A percentile compares a stretch with the other conserved stretches of the same genome.
Evolutionary conservation across 2,888 invertebrate species (phyloP).

Genomic region (Amphipoea oculea): DNA sequence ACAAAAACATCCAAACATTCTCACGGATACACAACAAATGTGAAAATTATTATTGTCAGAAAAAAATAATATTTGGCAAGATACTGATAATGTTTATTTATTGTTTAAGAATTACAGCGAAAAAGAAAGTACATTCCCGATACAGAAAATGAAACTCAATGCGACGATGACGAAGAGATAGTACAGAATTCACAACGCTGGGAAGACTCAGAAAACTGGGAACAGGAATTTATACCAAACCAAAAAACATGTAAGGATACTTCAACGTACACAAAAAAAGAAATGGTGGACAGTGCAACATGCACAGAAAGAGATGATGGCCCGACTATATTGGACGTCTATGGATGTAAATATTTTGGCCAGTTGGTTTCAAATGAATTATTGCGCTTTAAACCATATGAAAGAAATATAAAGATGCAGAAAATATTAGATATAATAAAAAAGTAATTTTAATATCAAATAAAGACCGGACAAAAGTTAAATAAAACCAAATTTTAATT

Average conservation of each 20-base stretch:
- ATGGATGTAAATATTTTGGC: slow-evolving; percentile 59
- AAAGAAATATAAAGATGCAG: slow-evolving; percentile 52
- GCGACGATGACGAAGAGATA: slow-evolving; percentile 56
- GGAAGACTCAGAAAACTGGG: slow-evolving; percentile 52
- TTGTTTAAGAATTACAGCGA: slow-evolving; percentile 57
- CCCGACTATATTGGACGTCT: slow-evolving; percentile 47
- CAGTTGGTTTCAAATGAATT: slow-evolving; percentile 58
- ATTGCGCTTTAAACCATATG: slow-evolving; percentile 51
- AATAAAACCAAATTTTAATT: slow-evolving; percentile 49
- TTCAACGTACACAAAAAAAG: slow-evolving; percentile 49
- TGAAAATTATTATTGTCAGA: slow-evolving; percentile 43
- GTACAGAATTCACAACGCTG: slow-evolving; percentile 52
- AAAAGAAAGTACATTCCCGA: slow-evolving; percentile 60
- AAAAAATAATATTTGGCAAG: slow-evolving; percentile 42
- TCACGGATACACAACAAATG: slow-evolving; percentile 43
- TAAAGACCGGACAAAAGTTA: slow-evolving; percentile 39
- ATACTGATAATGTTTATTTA: slow-evolving; percentile 45
- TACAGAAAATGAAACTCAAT: slow-evolving; percentile 59
- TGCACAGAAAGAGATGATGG: slow-evolving; percentile 52
- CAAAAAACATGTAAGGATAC: slow-evolving; percentile 44
- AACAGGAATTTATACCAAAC: slow-evolving; percentile 46
- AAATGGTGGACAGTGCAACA: slow-evolving; percentile 49
- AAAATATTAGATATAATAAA: slow-evolving; percentile 45
- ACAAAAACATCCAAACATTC: slow-evolving; percentile 38
- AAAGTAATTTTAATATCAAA: slow-evolving; percentile 47